Evolutionary conservation across 2,888 invertebrate species (phyloP), one percentile per base, ranked within the genome.

Genomic region (Carpatolechia fugitivella): DNA sequence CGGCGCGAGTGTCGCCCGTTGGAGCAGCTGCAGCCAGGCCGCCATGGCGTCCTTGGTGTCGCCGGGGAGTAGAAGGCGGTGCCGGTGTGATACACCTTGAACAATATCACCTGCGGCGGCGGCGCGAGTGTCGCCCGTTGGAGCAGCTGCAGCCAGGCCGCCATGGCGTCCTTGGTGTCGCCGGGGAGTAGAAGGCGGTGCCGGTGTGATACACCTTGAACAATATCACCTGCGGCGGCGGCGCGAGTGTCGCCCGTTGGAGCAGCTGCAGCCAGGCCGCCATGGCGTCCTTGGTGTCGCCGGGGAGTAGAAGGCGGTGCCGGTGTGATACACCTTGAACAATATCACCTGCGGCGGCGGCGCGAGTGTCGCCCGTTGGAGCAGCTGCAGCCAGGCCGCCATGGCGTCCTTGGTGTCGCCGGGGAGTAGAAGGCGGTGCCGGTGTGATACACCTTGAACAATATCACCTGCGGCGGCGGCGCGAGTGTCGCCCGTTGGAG

Each of bases 341-440:
- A 4, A 6, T 24, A 24, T 6, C 86, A 55, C 94, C 91, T 57
- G 58, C 4, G 16, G 40, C 1, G 40, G 40, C 40, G 16, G 68
- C 67, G 52, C 70, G 33, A 76, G 80, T 62, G 95, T 95, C 68
- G 85, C 85, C 63, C 83, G 77, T 62, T 80, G 79, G 7, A 87
- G 74, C 71, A 85, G 85, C 70, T 78, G 79, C 48, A 96, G 91
- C 96, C 97, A 97, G 53, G 93, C 91, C 35, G 91, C 91, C 64
- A 95, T 88, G 38, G 92, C 92, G 69, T 95, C 95, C 51, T 92
- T 87, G 36, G 94, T 92, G 74, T 33, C 24, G 24, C 24, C 24
- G 24, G 3, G 24, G 6, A 24, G 24, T 24, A 24, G 24, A 24
- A 24, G 24, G 24, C 24, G 24, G 24, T 24, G 24, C 24, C 24